Conservation (phyloP, 2,113 vertebrate genomes). For the Lampris megalopsis region DNA sequence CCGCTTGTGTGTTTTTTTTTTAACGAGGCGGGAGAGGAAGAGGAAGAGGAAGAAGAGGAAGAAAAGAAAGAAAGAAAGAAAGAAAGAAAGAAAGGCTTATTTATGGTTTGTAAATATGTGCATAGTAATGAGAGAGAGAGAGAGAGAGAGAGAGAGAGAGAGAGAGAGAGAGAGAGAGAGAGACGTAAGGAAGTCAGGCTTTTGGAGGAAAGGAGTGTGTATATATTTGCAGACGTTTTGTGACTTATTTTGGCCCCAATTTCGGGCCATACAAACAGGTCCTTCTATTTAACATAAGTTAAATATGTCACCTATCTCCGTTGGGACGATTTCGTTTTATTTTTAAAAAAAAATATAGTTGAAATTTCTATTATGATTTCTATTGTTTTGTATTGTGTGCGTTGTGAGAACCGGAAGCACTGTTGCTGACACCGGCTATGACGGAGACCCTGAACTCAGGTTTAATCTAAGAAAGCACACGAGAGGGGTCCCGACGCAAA, state of each 20-base stretch:
- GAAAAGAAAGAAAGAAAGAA: too few relatives aligned
- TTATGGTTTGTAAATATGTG: constrained; percentile 87
- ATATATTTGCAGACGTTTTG: too few relatives aligned
- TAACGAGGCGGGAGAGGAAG: constrained; percentile 48
- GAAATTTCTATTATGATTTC: constrained; percentile 75
- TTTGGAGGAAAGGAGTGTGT: too few relatives aligned
- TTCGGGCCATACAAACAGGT: constrained; percentile 12
- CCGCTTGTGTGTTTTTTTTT: constrained; percentile 31
- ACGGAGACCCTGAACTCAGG: constrained; percentile 86
- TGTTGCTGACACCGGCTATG: constrained; percentile 72
- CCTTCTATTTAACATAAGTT: constrained; percentile 70
- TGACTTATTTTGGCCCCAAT: too few relatives aligned
- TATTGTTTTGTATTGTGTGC: constrained; percentile 73
- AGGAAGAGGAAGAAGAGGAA: too few relatives aligned
- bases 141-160: constrained; percentile 15
- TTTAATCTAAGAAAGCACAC: constrained; percentile 85
- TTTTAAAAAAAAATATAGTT: constrained; percentile 64
- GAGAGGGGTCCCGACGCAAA: constrained; percentile 68
- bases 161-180: too few relatives aligned
- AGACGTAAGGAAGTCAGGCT: too few relatives aligned
- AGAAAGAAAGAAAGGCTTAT: constrained; percentile 74
- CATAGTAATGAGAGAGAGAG: constrained; percentile 61
- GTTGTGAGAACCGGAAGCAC: constrained; percentile 79
- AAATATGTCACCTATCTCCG: constrained; percentile 56
- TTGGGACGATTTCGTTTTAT: constrained; percentile 47